Percentiles rank a stretch among this genome's conserved stretches.
Conservation (phyloP, 2,888 invertebrate genomes). For the Amorpha juglandis region DNA sequence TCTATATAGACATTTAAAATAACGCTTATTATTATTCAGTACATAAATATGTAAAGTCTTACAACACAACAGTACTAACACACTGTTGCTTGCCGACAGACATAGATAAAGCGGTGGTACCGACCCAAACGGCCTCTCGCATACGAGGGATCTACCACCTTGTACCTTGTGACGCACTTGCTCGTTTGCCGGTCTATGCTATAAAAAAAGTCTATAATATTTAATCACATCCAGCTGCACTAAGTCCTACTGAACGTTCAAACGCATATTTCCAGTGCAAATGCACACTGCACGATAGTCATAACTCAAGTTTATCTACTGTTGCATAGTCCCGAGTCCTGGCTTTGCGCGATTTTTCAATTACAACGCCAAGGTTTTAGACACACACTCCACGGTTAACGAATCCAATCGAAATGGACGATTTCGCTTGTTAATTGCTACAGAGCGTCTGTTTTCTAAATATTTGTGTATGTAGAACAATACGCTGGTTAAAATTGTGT, state of each 20-base stretch:
- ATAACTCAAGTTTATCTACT: conserved; percentile 42
- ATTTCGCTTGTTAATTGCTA: background rate
- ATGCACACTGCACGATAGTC: conserved; percentile 37
- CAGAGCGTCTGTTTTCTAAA: background rate
- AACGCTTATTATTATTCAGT: no score
- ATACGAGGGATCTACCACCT: no score
- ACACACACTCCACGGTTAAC: background rate
- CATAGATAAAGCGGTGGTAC: no score
- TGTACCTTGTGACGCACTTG: no score
- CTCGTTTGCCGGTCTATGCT: no score
- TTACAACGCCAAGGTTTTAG: background rate
- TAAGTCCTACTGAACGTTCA: background rate
- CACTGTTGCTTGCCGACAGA: no score
- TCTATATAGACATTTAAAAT: no score
- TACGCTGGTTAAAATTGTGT: background rate
- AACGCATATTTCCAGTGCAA: conserved; percentile 38
- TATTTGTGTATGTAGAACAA: background rate
- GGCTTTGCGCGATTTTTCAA: conserved; percentile 17
- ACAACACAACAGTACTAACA: no score
- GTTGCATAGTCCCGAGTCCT: background rate
- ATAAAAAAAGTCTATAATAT: background rate
- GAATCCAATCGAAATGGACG: background rate
- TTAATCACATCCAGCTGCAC: background rate
- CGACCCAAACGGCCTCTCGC: no score
- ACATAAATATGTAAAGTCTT: no score